Conservation (phyloP, 2,113 vertebrate genomes). For the Cromileptes altivelis region DNA sequence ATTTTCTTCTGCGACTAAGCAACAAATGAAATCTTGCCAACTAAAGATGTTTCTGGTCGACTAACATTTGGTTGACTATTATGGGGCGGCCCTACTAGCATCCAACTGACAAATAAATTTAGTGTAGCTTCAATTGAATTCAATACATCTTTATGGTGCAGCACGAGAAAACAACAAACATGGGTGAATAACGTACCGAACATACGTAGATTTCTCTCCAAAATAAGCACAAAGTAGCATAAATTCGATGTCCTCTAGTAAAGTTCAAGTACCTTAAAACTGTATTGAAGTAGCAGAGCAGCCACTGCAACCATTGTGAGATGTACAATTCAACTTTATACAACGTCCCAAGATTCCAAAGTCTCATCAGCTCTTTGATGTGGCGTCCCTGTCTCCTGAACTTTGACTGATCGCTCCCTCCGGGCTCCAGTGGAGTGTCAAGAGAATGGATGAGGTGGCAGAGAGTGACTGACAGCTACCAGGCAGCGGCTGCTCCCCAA, state of each 20-base stretch:
- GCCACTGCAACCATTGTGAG: not conserved
- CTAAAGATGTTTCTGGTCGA: too few species aligned
- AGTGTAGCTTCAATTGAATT: too few species aligned
- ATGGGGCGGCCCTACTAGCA: too few species aligned
- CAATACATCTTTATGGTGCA: too few species aligned
- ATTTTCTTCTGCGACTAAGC: too few species aligned
- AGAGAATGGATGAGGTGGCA: conserved; percentile 73
- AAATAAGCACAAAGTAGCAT: not conserved
- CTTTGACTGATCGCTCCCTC: conserved; percentile 75
- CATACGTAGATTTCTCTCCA: too few species aligned
- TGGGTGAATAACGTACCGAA: too few species aligned
- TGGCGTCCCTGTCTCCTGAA: conserved; percentile 53
- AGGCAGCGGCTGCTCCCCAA: conserved; percentile 36
- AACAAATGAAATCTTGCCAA: too few species aligned
- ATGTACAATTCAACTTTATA: not conserved
- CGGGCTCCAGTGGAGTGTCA: conserved; percentile 60
- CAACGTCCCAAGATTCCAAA: conserved; percentile 35
- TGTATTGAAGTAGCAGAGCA: not conserved
- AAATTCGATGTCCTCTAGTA: not conserved
- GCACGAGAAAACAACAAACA: too few species aligned
- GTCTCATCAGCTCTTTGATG: conserved; percentile 64
- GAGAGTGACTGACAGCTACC: conserved; percentile 73
- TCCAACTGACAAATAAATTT: not conserved
- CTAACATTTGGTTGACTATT: too few species aligned
- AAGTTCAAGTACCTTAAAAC: not conserved